Conservation (phyloP, 2,888 invertebrate species). For the Zygothrica quintamaculata region DNA sequence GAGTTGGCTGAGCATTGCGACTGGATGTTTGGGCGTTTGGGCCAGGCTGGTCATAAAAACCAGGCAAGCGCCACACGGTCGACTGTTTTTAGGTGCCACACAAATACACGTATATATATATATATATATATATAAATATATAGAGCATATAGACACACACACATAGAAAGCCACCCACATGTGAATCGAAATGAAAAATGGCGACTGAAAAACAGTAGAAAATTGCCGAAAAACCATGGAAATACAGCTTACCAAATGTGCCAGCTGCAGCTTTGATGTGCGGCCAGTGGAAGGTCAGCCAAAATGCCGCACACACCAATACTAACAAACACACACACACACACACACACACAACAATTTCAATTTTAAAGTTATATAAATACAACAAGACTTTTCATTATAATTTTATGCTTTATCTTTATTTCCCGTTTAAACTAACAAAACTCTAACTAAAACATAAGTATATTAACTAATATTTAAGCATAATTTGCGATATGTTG, state of each 20-base stretch:
- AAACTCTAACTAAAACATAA: no score
- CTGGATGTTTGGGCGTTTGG: constrained; percentile 12
- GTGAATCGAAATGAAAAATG: constrained; percentile 68
- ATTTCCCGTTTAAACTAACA: no score
- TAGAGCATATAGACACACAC: no score
- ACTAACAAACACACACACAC: constrained; percentile 12
- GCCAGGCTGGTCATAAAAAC: constrained; percentile 68
- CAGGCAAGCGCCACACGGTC: constrained; percentile 70
- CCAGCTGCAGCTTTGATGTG: constrained; percentile 59
- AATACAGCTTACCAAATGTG: constrained; percentile 52
- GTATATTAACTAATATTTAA: background rate
- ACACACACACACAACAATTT: constrained; percentile 7
- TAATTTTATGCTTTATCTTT: no score
- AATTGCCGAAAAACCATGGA: constrained; percentile 35
- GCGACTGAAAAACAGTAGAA: constrained; percentile 59
- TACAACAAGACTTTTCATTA: no score
- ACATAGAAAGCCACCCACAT: background rate
- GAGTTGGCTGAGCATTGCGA: constrained; percentile 34
- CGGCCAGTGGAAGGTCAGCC: constrained; percentile 58
- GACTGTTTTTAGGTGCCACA: constrained; percentile 76
- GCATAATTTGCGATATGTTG: background rate
- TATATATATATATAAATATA: constrained; percentile 3
- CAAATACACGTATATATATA: constrained; percentile 24
- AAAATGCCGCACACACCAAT: constrained; percentile 16
- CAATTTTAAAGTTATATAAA: constrained; percentile 10